Conservation (phyloP, 1,140 invertebrate genomes). For the Sinonovacula constricta region DNA sequence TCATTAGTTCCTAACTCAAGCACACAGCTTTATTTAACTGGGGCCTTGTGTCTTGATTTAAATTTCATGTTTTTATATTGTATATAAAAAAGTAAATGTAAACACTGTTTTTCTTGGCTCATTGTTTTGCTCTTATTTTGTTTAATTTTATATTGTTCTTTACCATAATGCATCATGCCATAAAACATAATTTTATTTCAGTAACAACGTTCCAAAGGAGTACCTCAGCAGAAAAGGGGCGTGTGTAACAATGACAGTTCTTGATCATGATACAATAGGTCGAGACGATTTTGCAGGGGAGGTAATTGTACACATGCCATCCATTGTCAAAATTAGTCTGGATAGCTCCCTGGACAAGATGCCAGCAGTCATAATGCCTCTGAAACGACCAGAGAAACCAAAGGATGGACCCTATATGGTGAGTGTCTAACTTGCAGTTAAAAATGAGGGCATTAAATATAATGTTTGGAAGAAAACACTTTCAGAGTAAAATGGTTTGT, state of each 20-base stretch:
- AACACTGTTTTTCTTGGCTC: too few species aligned
- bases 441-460: neutral
- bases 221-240: slow-evolving; percentile 85
- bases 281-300: slow-evolving; percentile 97
- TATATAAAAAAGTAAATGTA: too few species aligned
- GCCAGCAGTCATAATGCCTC: slow-evolving; percentile 67
- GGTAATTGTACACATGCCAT: slow-evolving; percentile 88
- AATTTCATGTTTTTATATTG: too few species aligned
- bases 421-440: neutral
- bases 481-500: neutral
- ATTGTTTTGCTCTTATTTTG: too few species aligned
- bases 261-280: slow-evolving; percentile 95
- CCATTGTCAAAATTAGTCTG: slow-evolving; percentile 55
- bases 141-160: too few species aligned
- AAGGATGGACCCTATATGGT: slow-evolving; percentile 61
- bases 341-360: slow-evolving; percentile 60
- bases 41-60: too few species aligned
- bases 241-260: slow-evolving; percentile 93
- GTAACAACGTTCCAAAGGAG: slow-evolving; percentile 88
- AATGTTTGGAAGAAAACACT: neutral
- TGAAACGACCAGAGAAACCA: slow-evolving; percentile 59
- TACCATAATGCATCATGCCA: too few species aligned
- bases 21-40: too few species aligned
- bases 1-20: too few species aligned
- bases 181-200: too few species aligned